A percentile compares a stretch with the other conserved stretches of the same genome.
Evolutionary conservation across 2,888 invertebrate species (phyloP).

Genomic region (Morpho helenor): DNA sequence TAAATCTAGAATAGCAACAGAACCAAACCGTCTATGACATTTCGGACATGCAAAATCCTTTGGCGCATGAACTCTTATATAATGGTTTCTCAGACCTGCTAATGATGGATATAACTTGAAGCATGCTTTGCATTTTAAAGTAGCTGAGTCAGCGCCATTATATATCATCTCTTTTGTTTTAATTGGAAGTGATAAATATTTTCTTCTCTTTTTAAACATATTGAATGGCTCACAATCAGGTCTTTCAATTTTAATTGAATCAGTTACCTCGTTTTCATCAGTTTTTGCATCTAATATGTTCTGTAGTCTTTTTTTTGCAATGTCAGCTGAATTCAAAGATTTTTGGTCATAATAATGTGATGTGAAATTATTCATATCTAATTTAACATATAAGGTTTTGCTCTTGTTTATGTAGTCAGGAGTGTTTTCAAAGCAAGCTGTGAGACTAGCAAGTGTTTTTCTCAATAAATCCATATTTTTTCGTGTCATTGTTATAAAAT

Average conservation of each 20-base stretch:
- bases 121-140: constrained; percentile 49
- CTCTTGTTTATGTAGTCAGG: constrained; percentile 27
- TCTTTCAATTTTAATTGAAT: constrained; percentile 20
- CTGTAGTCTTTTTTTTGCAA: constrained; percentile 38
- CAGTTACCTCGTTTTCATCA: constrained; percentile 20
- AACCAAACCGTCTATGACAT: constrained; percentile 45
- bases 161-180: constrained; percentile 42
- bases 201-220: constrained; percentile 21
- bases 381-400: constrained; percentile 45
- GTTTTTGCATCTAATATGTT: constrained; percentile 20
- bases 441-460: constrained; percentile 38
- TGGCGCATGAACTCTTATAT: constrained; percentile 48
- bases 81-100: constrained; percentile 48
- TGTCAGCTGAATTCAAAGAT: constrained; percentile 23
- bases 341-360: constrained; percentile 44
- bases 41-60: constrained; percentile 46
- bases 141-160: constrained; percentile 35
- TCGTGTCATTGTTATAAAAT: constrained; percentile 41
- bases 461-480: constrained; percentile 38
- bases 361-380: constrained; percentile 39
- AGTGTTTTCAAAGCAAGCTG: constrained; percentile 35
- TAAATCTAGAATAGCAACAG: constrained; percentile 36
- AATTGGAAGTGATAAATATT: constrained; percentile 29
- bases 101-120: constrained; percentile 40
- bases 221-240: constrained; percentile 1